A percentile compares a stretch with the other conserved stretches of the same genome.
Conservation (phyloP, 2,113 vertebrate species). For the Halcyon senegalensis region DNA sequence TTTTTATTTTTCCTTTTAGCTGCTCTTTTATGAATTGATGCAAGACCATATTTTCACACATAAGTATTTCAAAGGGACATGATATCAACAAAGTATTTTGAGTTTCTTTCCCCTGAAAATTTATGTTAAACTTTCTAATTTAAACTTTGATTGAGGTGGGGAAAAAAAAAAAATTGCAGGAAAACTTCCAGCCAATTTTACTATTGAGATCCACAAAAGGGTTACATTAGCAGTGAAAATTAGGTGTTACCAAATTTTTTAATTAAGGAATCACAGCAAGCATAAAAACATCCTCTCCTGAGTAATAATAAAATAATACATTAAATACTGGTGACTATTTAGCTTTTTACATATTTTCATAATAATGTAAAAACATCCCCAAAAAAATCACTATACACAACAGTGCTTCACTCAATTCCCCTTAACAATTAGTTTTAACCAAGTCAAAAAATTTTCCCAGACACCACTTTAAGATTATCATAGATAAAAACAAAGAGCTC, state of each 20-base stretch:
- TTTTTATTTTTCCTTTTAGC: not conserved
- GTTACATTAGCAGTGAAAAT: not conserved
- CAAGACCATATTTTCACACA: not conserved
- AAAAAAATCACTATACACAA: not conserved
- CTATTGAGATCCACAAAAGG: not conserved
- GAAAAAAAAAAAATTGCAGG: not conserved
- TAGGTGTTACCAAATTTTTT: not conserved
- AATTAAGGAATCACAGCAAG: not conserved
- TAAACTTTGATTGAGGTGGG: not conserved
- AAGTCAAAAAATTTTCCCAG: not conserved
- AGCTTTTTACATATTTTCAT: not conserved
- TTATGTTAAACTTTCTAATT: not conserved
- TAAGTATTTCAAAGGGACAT: not conserved
- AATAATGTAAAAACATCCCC: not conserved
- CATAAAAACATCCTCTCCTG: not conserved
- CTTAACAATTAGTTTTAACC: not conserved
- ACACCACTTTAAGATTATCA: not conserved
- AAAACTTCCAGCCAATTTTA: not conserved
- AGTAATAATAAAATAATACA: not conserved
- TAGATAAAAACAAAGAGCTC: not conserved
- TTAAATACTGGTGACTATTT: not conserved
- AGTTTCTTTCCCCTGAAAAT: not conserved
- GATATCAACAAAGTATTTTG: not conserved
- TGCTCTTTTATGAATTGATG: rapidly evolving
- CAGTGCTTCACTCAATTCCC: not conserved